Conservation (phyloP, 2,113 vertebrate genomes). For the Phyllostomus hastatus region DNA sequence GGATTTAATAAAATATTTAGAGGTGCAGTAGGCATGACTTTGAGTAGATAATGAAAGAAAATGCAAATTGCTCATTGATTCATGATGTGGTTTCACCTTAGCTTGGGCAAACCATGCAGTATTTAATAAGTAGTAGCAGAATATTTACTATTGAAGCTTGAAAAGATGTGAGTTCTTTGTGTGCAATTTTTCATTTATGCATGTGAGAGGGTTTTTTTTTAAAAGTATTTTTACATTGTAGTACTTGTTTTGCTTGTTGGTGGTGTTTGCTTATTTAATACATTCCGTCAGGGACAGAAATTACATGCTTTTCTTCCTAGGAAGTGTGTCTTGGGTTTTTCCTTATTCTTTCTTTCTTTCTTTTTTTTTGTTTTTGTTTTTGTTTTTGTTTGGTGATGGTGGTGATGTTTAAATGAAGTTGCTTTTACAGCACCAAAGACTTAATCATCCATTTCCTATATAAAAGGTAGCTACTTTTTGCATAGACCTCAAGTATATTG, state of each 20-base stretch:
- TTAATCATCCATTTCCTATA: conserved; percentile 97
- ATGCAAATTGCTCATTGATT: conserved; percentile 88
- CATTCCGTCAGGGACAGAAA: conserved; percentile 99
- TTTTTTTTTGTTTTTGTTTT: background rate
- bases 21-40: conserved; percentile 93
- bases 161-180: conserved; percentile 97
- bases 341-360: conserved; percentile 48
- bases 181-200: conserved; percentile 99
- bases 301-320: conserved; percentile 86
- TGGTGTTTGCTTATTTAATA: conserved; percentile 99
- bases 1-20: conserved; percentile 88
- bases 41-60: conserved; percentile 89
- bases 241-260: conserved; percentile 92
- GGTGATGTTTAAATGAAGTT: conserved; percentile 93
- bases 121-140: conserved; percentile 96
- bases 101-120: conserved; percentile 98
- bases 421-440: conserved; percentile 99
- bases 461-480: conserved; percentile 98
- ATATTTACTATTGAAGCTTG: conserved; percentile 99
- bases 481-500: conserved; percentile 96
- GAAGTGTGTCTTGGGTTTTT: conserved; percentile 82
- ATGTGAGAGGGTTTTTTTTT: conserved; percentile 89
- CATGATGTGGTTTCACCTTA: conserved; percentile 91
- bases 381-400: conserved; percentile 50
- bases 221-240: conserved; percentile 89